phyloP scores from a whole-genome alignment of 2,113 vertebrate species.

The Lutjanus erythropterus region DNA sequence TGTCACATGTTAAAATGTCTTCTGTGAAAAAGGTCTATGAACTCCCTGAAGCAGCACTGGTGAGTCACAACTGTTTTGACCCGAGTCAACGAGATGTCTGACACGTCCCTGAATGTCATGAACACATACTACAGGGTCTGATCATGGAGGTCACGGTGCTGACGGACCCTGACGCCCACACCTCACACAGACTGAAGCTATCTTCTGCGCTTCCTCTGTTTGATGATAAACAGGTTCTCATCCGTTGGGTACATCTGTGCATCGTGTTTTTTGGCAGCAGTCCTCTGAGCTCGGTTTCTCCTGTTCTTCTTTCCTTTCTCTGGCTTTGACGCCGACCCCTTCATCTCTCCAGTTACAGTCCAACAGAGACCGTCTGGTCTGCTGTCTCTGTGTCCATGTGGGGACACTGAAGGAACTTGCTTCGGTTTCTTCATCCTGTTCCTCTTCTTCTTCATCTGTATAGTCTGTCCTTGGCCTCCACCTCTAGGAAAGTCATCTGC shows the following conservation, averaged over 20 bases:
- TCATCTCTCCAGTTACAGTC: neutral
- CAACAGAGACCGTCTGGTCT: constrained; percentile 12
- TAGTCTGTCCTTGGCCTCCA: constrained; percentile 10
- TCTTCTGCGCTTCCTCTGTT: constrained; percentile 77
- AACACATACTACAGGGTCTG: neutral
- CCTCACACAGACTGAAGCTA: constrained; percentile 11
- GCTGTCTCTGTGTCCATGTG: neutral
- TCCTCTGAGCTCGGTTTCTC: neutral
- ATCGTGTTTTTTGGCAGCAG: constrained; percentile 8
- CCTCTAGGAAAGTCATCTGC: constrained; percentile 76
- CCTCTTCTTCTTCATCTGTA: constrained; percentile 9
- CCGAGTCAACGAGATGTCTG: constrained; percentile 7
- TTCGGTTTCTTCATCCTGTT: constrained; percentile 24
- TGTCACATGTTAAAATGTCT: neutral
- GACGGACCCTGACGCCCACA: neutral
- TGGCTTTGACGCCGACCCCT: constrained; percentile 2
- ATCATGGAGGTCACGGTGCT: neutral
- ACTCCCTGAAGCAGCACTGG: neutral
- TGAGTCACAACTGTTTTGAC: constrained; percentile 3
- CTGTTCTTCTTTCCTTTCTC: constrained; percentile 38
- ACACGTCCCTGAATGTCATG: neutral
- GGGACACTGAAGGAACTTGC: neutral
- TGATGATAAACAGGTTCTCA: constrained; percentile 85
- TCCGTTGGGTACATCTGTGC: constrained; percentile 62
- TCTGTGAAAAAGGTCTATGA: neutral